These are phyloP conservation scores for Thamnophis sirtalis DNA, from an alignment of 2,113 vertebrate genomes.

Conservation along the genomic window DNA sequence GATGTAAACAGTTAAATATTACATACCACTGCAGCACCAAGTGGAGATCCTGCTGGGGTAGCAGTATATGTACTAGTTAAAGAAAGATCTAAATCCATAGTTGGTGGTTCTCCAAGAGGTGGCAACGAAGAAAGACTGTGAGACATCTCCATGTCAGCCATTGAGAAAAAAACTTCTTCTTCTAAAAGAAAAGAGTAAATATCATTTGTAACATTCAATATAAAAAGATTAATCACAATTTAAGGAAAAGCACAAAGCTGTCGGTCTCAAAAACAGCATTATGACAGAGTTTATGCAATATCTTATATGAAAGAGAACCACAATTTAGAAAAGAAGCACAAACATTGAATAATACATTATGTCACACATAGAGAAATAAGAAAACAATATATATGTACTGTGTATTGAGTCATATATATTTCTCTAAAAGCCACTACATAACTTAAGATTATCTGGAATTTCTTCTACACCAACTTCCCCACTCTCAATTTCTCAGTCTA, in stretches of 20 bases:
- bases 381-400: not conserved
- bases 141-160: slow-evolving; percentile 99
- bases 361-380: not conserved
- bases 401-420: not conserved
- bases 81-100: slow-evolving; percentile 92
- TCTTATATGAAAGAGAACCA: not conserved
- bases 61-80: slow-evolving; percentile 88
- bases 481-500: not conserved
- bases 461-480: not conserved
- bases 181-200: slow-evolving; percentile 57
- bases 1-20: slow-evolving; percentile 28
- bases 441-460: not conserved
- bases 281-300: not conserved
- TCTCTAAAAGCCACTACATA: not conserved
- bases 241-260: not conserved
- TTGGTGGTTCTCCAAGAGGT: slow-evolving; percentile 92
- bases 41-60: slow-evolving; percentile 86
- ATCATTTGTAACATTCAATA: slow-evolving; percentile 9
- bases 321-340: not conserved
- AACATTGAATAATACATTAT: not conserved
- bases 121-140: slow-evolving; percentile 94
- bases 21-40: slow-evolving; percentile 80
- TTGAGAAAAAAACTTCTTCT: slow-evolving; percentile 99
- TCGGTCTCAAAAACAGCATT: not conserved
- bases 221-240: not conserved